phyloP scores from a whole-genome alignment of 2,113 vertebrate genomes.

The Alectura lathami region DNA sequence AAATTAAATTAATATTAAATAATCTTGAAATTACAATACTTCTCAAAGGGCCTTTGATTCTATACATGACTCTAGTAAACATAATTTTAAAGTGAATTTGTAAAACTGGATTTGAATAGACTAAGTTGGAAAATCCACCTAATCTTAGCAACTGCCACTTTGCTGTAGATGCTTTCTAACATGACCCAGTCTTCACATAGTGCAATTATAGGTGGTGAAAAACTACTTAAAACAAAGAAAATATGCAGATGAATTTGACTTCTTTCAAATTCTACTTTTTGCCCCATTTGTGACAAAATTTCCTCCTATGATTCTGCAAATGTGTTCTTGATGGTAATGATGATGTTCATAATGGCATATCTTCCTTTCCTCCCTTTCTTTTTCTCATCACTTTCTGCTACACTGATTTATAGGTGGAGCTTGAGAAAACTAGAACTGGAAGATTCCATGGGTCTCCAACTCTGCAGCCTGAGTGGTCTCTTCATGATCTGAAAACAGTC shows the following conservation, averaged over 20 bases:
- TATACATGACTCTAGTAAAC: conserved; percentile 3
- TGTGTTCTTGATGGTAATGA: not conserved
- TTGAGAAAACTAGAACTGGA: not conserved
- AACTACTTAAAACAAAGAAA: not conserved
- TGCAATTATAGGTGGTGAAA: not conserved
- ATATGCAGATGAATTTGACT: not conserved
- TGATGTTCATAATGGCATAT: not conserved
- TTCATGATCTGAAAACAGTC: not conserved
- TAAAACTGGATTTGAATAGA: conserved; percentile 12
- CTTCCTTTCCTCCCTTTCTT: not conserved
- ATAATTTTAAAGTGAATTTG: conserved; percentile 19
- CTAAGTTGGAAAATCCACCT: not conserved
- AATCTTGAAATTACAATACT: conserved; percentile 61
- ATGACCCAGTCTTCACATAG: not conserved
- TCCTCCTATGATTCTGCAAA: not conserved
- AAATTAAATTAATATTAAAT: conserved; percentile 62
- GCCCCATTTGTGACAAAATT: not conserved
- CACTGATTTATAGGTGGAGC: not conserved
- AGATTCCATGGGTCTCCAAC: not conserved
- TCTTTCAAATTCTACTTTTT: not conserved
- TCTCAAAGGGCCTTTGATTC: conserved; percentile 42
- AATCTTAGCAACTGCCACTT: not conserved
- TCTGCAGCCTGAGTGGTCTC: not conserved
- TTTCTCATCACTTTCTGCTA: not conserved
- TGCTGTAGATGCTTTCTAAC: not conserved